Base-by-base conservation (phyloP, 2,113 vertebrate genomes). In the Cheilinus undulatus region DNA sequence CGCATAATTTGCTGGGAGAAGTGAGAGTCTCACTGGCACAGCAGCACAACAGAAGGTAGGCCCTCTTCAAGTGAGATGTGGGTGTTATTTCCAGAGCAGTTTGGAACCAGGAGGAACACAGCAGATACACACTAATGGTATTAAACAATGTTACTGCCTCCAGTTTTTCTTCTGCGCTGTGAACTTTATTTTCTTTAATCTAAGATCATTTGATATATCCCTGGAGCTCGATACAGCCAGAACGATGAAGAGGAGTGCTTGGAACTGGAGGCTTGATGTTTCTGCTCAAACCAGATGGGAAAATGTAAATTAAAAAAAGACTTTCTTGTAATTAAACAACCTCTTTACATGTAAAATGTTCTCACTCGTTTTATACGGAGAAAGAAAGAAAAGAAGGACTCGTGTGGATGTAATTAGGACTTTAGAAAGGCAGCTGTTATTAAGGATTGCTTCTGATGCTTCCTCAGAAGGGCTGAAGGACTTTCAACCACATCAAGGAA, bases 41-140 rank as follows among this genome's bases (percentile, higher is more conserved):
- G 63, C 66, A 52, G 59, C 46, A 59, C 72, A 81, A 28, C 86
- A 80, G 69, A 80, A 80, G 72, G 74, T 46, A 61, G 46, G 59
- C 52, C 56, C 59, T 56, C 62, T 64, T 73, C 52, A 32, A 59
- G 46, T 69, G 80, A 56, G 76, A 67, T 64, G 66, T 57, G 60
- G 57, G 36, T 59, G 49, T 76, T 65, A 56, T 71, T 74, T 83
- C 43, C 50, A 40, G 51, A 52, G 63, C 14, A 36, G 17, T 54
- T 42, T 52, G 52, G 7, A 46, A 57, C 64, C 38, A 43, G 45
- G 23, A 13, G 13, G 23, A 78, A 56, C 36, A 19, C 13, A 49
- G 19, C 34, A 74, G 54, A 71, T 14, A 34, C 45, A 63, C 28
- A 42, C 26, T 2, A 8, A 54, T 27, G 56, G 6, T 43, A 17